phyloP scores from a whole-genome alignment of 2,797 vertebrate genomes.

The Kryptopterus vitreolus region DNA sequence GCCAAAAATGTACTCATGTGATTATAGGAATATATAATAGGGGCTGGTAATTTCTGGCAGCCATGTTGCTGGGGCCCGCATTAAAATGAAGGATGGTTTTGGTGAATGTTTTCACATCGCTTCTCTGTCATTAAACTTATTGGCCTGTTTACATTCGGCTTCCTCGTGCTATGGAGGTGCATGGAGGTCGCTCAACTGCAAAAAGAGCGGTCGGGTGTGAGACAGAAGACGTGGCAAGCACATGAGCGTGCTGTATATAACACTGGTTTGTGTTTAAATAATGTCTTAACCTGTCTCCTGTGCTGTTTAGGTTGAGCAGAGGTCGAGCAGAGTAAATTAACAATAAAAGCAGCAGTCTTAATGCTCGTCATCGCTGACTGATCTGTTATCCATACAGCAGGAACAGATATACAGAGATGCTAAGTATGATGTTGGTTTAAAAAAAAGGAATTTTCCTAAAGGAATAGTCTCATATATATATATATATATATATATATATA shows the following conservation, averaged over 20 bases:
- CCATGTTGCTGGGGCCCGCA: slow-evolving; percentile 35
- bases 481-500: too few species aligned
- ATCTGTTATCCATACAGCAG: background rate
- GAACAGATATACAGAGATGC: slow-evolving; percentile 10
- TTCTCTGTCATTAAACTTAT: slow-evolving; percentile 53
- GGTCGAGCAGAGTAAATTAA: slow-evolving; percentile 20
- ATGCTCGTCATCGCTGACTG: slow-evolving; percentile 13
- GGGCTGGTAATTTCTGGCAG: slow-evolving; percentile 40
- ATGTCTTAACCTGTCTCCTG: slow-evolving; percentile 12
- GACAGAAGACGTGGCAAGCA: slow-evolving; percentile 24
- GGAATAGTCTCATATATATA: background rate
- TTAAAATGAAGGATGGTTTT: slow-evolving; percentile 42
- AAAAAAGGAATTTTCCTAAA: background rate
- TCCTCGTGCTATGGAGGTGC: slow-evolving; percentile 18
- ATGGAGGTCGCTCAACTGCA: slow-evolving; percentile 1
- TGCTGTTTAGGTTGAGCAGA: slow-evolving; percentile 12
- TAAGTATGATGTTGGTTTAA: background rate
- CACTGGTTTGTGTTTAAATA: background rate
- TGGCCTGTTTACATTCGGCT: slow-evolving; percentile 49
- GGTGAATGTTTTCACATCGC: slow-evolving; percentile 31
- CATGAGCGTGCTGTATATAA: slow-evolving; percentile 24
- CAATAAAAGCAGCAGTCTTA: slow-evolving; percentile 16
- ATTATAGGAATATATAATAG: slow-evolving; percentile 46
- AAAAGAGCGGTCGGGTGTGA: slow-evolving; percentile 16
- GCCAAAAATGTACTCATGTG: slow-evolving; percentile 38